Evolutionary conservation across 2,113 vertebrate species (phyloP), one percentile per base, ranked within the genome.

Genomic region (Carassius carassius): DNA sequence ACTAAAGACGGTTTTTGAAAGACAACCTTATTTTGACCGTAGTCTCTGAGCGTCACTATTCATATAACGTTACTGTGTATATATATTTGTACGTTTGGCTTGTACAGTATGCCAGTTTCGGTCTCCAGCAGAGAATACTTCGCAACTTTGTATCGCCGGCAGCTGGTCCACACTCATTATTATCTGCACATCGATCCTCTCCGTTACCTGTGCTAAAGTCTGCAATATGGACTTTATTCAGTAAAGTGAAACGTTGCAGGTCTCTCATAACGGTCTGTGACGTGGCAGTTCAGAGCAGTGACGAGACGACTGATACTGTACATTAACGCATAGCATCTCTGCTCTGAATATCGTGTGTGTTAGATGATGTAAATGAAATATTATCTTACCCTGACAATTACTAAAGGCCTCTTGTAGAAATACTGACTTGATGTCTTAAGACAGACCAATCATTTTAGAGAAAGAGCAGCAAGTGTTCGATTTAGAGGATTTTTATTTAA

Each of bases 201-300:
- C 41, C 41, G 10, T 44, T 10, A 11, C 41, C 3, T 44, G 21
- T 2, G 58, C 13, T 65, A 37, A 65, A 21, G n/a, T 65, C 14
- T 5, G 10, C n/a, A 5, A 3, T 76, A 3, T 37, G 16, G 10
- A 19, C 47, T 25, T 81, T 67, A 79, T 63, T 47, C 3, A 2
- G 35, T 44, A 19, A 37, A 35, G 47, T 70, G 80, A 87, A 85
- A 87, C 85, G 62, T 88, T 60, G 9, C 44, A 47, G 44, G 44
- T 47, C 62, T 81, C 56, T 89, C 88, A 88, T 92, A 90, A 90
- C 90, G 90, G 87, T 91, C 77, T 91, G 94, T 91, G 94, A 95
- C 94, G 94, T 95, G 94, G 94, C 94, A 95, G 25, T 73, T 73
- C 54, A 87, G 83, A 29, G 82, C 86, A 87, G 85, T 85, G 37